Conservation (phyloP, 2,888 invertebrate genomes). For the Lepidocyrtinus sp. region DNA sequence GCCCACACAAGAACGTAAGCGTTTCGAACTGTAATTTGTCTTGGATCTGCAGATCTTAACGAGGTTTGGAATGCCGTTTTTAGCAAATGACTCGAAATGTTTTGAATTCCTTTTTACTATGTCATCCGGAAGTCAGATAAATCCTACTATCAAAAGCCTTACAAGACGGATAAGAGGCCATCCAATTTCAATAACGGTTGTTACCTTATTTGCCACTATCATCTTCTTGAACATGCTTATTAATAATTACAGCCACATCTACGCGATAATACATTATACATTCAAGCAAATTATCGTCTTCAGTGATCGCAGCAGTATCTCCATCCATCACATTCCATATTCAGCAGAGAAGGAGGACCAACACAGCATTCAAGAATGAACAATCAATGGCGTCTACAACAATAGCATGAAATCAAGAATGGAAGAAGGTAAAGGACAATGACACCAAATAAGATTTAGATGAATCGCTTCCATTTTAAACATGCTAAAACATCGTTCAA, state of each 20-base stretch:
- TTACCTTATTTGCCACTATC: background rate
- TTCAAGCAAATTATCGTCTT: background rate
- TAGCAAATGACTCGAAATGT: conserved; percentile 11
- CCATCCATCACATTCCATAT: conserved; percentile 42
- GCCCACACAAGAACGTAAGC: too few relatives aligned
- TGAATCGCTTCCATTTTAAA: conserved; percentile 12
- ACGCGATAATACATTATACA: background rate
- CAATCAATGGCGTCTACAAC: conserved; percentile 23
- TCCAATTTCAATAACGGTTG: background rate
- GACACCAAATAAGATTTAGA: conserved; percentile 49
- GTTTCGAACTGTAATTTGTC: too few relatives aligned
- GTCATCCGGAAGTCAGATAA: conserved; percentile 53
- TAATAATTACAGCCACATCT: background rate
- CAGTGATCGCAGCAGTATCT: background rate
- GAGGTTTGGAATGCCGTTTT: background rate
- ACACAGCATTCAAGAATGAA: conserved; percentile 32
- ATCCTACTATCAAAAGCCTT: background rate
- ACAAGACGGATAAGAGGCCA: background rate
- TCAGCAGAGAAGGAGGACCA: conserved; percentile 34
- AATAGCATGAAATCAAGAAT: conserved; percentile 45
- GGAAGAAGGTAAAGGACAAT: conserved; percentile 56
- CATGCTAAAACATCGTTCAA: too few relatives aligned
- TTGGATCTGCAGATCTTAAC: too few relatives aligned
- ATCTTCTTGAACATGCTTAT: background rate
- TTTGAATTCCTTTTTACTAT: conserved; percentile 37